Evolutionary conservation across 2,113 vertebrate genomes (phyloP), one percentile per base, ranked within the genome.

Genomic region (Orthochromis indermauri): DNA sequence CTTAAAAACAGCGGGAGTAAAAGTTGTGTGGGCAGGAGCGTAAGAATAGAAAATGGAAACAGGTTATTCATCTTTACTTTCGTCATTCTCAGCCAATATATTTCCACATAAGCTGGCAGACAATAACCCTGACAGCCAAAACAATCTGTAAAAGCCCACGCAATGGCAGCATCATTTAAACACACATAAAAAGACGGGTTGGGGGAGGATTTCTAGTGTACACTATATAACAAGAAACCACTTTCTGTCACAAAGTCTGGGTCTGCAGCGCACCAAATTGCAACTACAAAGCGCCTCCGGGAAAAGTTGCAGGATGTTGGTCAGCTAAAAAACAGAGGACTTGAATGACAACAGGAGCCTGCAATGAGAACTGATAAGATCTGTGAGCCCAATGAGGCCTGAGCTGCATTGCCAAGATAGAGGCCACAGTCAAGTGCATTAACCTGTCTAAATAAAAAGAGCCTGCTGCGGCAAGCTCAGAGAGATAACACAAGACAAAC

Each of bases 61-160:
- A 88, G 85, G 78, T 87, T 91, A 57, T 83, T 92, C 66, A 89
- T 85, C 84, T 87, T 84, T 86, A 76, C 82, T 90, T 88, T 89
- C 21, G 81, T 90, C 91, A 91, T 73, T 92, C 92, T 47, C 63
- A 86, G 90, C 53, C 59, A 93, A 89, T 91, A 59, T 73, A 89
- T 93, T 90, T 91, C 68, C 53, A 83, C 84, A 92, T 89, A 91
- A 91, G 68, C 85, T 81, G 79, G 76, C 79, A 92, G 84, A 95
- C 91, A 93, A 92, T 86, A 91, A 86, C 33, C 63, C 82, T 86
- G 92, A 86, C 87, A 92, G 90, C 63, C 90, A 88, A 92, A 94
- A 92, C 94, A 94, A 91, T 94, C 89, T 89, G 87, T 63, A 73
- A 66, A 45, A 57, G 86, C 89, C 84, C 84, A 91, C 86, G 19